Conservation (phyloP, 2,113 vertebrate species). For the Turnix velox region DNA sequence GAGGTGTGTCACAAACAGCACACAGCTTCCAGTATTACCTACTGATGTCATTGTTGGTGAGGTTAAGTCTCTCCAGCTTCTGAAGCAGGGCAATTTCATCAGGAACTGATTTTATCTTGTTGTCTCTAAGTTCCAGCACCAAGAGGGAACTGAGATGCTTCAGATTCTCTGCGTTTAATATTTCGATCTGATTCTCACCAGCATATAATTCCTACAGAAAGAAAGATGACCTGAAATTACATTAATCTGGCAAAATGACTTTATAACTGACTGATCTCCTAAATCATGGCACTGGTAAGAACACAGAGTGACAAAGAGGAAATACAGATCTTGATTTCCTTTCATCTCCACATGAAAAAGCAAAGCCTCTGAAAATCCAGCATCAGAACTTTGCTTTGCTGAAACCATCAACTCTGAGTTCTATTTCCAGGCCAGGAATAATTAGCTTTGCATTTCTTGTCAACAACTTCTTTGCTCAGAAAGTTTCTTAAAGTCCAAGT, state of each 20-base stretch:
- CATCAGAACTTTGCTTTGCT: background rate
- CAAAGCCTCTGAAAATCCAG: background rate
- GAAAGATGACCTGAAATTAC: background rate
- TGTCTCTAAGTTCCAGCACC: conserved; percentile 90
- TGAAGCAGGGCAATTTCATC: conserved; percentile 82
- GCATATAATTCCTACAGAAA: conserved; percentile 84
- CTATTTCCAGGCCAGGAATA: background rate
- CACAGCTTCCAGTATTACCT: conserved; percentile 71
- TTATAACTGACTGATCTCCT: background rate
- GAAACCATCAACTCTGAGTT: background rate
- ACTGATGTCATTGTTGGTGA: conserved; percentile 91
- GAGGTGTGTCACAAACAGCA: background rate
- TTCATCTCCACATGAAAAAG: background rate
- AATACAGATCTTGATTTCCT: background rate
- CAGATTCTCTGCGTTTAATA: conserved; percentile 78
- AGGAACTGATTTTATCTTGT: conserved; percentile 87
- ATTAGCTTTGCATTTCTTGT: background rate
- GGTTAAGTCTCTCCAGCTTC: conserved; percentile 87
- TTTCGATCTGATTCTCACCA: conserved; percentile 92
- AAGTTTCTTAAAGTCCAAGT: background rate
- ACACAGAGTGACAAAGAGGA: fast-evolving
- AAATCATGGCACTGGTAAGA: background rate
- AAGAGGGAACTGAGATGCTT: conserved; percentile 79
- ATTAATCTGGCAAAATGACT: background rate
- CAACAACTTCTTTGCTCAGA: fast-evolving